Percentiles rank a stretch among this genome's conserved stretches.
These are phyloP conservation scores for Pristionchus mayeri DNA, from an alignment of 2,888 invertebrate species.

Conservation along the genomic window DNA sequence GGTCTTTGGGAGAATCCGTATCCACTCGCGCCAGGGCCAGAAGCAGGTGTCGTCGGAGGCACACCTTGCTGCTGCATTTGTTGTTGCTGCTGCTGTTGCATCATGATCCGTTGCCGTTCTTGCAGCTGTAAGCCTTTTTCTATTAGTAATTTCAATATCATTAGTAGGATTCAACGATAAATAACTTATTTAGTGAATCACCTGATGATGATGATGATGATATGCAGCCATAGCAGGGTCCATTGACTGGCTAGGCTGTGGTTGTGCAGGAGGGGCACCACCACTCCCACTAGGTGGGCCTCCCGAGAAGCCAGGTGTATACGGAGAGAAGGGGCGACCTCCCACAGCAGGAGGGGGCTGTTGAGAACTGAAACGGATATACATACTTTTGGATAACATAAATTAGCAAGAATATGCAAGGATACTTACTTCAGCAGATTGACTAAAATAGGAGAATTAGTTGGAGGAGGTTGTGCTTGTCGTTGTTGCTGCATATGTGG, in stretches of 20 bases:
- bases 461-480: conserved; percentile 39
- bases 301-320: not conserved
- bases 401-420: not conserved
- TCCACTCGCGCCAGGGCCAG: not conserved
- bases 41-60: conserved; percentile 35
- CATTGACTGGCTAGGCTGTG: not conserved
- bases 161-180: too few relatives aligned
- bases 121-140: not conserved
- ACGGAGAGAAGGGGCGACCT: conserved; percentile 33
- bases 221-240: conserved; percentile 41
- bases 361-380: not conserved
- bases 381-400: not conserved
- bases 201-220: conserved; percentile 47
- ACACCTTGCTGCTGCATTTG: not conserved
- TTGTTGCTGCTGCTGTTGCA: conserved; percentile 42
- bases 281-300: not conserved
- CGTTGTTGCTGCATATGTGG: conserved; percentile 44
- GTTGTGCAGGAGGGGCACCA: not conserved
- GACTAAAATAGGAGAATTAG: conserved; percentile 62
- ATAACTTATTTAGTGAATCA: too few relatives aligned
- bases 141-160: too few relatives aligned
- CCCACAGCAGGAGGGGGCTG: not conserved
- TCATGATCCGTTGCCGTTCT: conserved; percentile 28
- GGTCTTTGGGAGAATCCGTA: not conserved
- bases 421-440: conserved; percentile 55